phyloP scores from a whole-genome alignment of 2,888 invertebrate genomes.

The Saturnia japonica region DNA sequence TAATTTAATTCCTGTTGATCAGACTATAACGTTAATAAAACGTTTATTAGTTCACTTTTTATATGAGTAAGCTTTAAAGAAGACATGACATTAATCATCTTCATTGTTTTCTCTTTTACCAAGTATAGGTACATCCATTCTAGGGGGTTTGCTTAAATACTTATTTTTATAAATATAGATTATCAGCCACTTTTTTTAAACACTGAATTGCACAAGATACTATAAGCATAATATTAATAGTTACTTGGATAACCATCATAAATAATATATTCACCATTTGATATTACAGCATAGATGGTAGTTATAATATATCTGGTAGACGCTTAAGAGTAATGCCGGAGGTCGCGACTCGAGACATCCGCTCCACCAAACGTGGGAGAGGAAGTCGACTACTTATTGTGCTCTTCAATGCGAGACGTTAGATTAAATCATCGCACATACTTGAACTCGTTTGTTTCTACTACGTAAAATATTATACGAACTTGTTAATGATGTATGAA shows the following conservation, averaged over 20 bases:
- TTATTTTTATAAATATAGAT: too few species aligned
- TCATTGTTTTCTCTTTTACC: too few species aligned
- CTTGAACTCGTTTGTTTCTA: conserved; percentile 47
- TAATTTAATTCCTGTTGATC: neutral
- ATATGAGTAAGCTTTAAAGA: too few species aligned
- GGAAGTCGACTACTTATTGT: conserved; percentile 79
- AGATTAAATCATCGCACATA: conserved; percentile 50
- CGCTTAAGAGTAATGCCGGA: conserved; percentile 60
- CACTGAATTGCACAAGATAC: neutral
- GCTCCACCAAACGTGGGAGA: conserved; percentile 77
- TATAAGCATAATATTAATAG: neutral
- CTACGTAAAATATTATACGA: conserved; percentile 20
- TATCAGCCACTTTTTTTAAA: too few species aligned
- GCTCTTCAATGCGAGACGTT: conserved; percentile 79
- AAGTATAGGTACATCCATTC: too few species aligned
- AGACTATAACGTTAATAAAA: too few species aligned
- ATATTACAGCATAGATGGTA: neutral
- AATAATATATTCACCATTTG: neutral
- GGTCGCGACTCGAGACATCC: conserved; percentile 73
- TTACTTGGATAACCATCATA: neutral
- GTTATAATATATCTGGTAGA: conserved; percentile 43
- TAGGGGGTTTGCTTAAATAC: too few species aligned
- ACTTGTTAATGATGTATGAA: conserved; percentile 2
- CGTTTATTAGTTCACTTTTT: too few species aligned
- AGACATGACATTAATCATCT: too few species aligned